Conservation (phyloP, 2,113 vertebrate genomes). For the Pandion haliaetus region DNA sequence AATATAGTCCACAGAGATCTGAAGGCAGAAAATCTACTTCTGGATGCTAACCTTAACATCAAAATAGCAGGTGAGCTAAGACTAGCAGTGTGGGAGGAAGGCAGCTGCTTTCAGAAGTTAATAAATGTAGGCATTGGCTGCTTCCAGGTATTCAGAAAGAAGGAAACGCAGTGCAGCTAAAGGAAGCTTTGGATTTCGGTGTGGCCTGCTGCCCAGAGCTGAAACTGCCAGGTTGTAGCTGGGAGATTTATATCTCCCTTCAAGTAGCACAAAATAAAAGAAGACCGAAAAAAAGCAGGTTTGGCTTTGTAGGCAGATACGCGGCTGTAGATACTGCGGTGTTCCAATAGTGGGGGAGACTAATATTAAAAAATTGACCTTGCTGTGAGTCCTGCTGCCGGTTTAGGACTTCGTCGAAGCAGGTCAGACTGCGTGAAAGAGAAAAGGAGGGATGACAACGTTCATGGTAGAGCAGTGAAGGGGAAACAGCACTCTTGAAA, state of each 20-base stretch:
- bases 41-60: slow-evolving; percentile 94
- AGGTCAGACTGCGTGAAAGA: neutral
- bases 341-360: neutral
- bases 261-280: neutral
- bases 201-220: slow-evolving; percentile 41
- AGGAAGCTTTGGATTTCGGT: slow-evolving; percentile 46
- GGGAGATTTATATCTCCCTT: slow-evolving; percentile 3
- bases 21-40: slow-evolving; percentile 96
- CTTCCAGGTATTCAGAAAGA: slow-evolving; percentile 38
- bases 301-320: neutral
- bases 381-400: neutral
- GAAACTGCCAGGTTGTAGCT: neutral
- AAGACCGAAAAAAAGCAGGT: neutral
- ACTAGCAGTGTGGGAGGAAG: neutral
- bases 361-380: neutral
- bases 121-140: neutral
- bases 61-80: slow-evolving; percentile 86
- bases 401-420: neutral
- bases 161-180: neutral
- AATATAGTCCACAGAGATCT: slow-evolving; percentile 97
- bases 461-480: neutral
- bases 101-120: neutral
- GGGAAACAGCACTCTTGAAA: neutral
- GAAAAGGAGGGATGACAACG: neutral
- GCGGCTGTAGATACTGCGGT: neutral